Evolutionary conservation across 2,113 vertebrate species (phyloP).

Genomic region (Antechinus flavipes): DNA sequence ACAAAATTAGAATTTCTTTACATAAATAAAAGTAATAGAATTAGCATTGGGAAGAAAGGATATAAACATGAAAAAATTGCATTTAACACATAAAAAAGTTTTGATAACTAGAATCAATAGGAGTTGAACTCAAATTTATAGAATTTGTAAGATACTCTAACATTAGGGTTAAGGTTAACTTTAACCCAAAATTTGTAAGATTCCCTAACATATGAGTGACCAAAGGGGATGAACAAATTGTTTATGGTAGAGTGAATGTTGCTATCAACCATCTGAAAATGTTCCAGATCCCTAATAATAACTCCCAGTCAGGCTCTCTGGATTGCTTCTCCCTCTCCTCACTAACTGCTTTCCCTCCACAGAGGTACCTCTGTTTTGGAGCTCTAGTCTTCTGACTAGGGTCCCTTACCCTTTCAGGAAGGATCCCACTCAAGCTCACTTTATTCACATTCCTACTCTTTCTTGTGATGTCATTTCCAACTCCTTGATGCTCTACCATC

Average conservation of each 20-base stretch:
- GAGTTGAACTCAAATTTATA: background rate
- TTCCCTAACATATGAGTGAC: background rate
- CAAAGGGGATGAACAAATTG: background rate
- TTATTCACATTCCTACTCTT: background rate
- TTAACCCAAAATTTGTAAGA: too few relatives aligned
- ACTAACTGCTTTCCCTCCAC: background rate
- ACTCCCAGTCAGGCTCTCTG: background rate
- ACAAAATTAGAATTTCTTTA: background rate
- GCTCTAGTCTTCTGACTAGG: background rate
- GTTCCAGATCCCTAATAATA: background rate
- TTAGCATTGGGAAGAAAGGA: background rate
- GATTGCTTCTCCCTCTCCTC: background rate
- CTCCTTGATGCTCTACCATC: background rate
- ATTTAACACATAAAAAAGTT: background rate
- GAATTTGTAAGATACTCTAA: background rate
- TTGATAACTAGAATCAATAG: background rate
- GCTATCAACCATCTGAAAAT: background rate
- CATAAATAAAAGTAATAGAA: background rate
- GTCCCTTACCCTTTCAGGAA: background rate
- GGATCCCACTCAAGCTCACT: background rate
- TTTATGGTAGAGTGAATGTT: background rate
- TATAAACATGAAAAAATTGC: background rate
- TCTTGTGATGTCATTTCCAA: background rate
- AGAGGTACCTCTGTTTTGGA: background rate
- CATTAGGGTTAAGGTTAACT: too few relatives aligned